A percentile compares a stretch with the other conserved stretches of the same genome.
These are phyloP conservation scores for Sebastes fasciatus DNA, from an alignment of 2,113 vertebrate species.

Conservation along the genomic window DNA sequence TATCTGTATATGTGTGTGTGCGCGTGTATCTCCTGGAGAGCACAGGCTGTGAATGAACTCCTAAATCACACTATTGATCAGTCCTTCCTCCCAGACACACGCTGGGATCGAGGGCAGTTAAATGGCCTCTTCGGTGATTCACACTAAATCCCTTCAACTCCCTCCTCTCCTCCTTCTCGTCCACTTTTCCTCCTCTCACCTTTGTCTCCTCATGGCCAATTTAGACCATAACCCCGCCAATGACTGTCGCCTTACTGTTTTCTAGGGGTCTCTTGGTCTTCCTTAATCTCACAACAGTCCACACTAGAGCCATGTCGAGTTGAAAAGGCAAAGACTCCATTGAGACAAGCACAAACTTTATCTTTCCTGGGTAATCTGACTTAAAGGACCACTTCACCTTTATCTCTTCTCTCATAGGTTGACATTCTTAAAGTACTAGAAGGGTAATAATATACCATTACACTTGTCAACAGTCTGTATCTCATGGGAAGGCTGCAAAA, in stretches of 20 bases:
- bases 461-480: constrained; percentile 3
- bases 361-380: constrained; percentile 9
- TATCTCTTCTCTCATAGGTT: constrained; percentile 1
- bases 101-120: constrained; percentile 68
- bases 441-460: constrained; percentile 38
- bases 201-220: constrained; percentile 16
- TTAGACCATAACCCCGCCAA: constrained; percentile 28
- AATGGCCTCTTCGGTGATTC: constrained; percentile 69
- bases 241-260: constrained; percentile 8
- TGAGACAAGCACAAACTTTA: constrained; percentile 16
- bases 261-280: constrained; percentile 17
- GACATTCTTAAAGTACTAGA: constrained; percentile 1
- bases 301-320: constrained; percentile 1
- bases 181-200: constrained; percentile 27
- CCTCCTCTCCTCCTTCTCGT: constrained; percentile 23
- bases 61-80: constrained; percentile 82
- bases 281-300: constrained; percentile 17
- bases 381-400: constrained; percentile 10
- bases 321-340: constrained; percentile 9
- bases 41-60: constrained; percentile 71
- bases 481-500: constrained; percentile 12
- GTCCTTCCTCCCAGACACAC: constrained; percentile 61
- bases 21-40: constrained; percentile 51
- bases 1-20: constrained; percentile 37
- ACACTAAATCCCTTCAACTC: constrained; percentile 58